A percentile compares a stretch with the other conserved stretches of the same genome.
Evolutionary conservation across 2,888 invertebrate species (phyloP).

Genomic region (Drosophila mulleri): DNA sequence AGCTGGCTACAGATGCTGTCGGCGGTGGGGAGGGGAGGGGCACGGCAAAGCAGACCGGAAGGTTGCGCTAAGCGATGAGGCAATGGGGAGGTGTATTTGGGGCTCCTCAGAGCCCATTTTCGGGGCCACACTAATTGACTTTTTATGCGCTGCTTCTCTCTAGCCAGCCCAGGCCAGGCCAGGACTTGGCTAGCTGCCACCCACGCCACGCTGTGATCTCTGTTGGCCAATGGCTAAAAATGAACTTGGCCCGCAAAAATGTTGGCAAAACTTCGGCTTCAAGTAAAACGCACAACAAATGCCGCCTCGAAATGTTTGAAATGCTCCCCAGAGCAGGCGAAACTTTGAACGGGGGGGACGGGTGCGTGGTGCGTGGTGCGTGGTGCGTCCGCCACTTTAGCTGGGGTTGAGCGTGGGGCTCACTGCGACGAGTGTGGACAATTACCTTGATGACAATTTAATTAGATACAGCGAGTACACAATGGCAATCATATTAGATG

Average conservation of each 20-base stretch:
- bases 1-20: constrained; percentile 31
- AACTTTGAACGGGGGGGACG: not conserved
- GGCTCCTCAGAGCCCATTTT: constrained; percentile 22
- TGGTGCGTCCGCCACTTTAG: not conserved
- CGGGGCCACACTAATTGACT: constrained; percentile 53
- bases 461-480: constrained; percentile 13
- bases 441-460: constrained; percentile 33
- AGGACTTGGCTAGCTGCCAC: not conserved
- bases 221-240: constrained; percentile 18
- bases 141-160: constrained; percentile 46
- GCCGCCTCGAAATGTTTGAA: constrained; percentile 2
- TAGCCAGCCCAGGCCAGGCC: not conserved
- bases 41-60: not conserved
- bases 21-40: not conserved
- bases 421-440: not conserved
- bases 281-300: constrained; percentile 10
- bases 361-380: too few relatives aligned
- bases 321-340: constrained; percentile 4
- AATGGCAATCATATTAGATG: constrained; percentile 7
- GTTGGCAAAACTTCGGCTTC: constrained; percentile 15
- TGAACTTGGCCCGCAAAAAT: constrained; percentile 35
- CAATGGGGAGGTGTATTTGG: not conserved
- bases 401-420: not conserved
- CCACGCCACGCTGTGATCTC: constrained; percentile 15
- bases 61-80: not conserved